These are phyloP conservation scores for Homarus gammarus DNA, from an alignment of 2,888 invertebrate genomes.

Conservation along the genomic window DNA sequence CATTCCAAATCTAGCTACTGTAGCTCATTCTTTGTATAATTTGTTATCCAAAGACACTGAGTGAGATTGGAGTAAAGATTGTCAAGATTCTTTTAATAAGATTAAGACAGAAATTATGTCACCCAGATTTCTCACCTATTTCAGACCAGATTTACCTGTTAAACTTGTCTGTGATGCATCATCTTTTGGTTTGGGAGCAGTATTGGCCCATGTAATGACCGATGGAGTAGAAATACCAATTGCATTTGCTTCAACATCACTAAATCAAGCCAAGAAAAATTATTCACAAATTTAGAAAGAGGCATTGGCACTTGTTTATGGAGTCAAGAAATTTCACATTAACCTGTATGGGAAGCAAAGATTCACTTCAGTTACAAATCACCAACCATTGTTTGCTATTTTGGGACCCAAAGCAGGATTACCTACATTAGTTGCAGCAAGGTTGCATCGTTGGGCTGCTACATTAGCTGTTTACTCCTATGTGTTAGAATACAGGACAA, in stretches of 20 bases:
- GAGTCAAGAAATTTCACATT: too few species aligned
- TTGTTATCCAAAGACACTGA: neutral
- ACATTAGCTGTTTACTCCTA: too few species aligned
- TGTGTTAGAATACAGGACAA: too few species aligned
- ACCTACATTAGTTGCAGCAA: too few species aligned
- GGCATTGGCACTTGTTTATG: too few species aligned
- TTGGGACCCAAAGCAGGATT: too few species aligned
- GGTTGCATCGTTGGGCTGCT: too few species aligned
- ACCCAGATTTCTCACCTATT: slow-evolving; percentile 26
- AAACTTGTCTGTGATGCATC: too few species aligned
- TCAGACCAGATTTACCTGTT: neutral
- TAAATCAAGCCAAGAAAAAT: slow-evolving; percentile 44
- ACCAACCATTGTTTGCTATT: slow-evolving; percentile 56
- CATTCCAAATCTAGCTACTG: slow-evolving; percentile 31
- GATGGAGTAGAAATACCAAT: too few species aligned
- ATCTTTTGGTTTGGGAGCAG: too few species aligned
- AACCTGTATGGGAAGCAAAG: slow-evolving; percentile 47
- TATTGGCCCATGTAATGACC: too few species aligned
- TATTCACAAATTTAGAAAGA: slow-evolving; percentile 68
- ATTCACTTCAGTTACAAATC: slow-evolving; percentile 60
- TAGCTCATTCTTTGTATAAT: slow-evolving; percentile 29
- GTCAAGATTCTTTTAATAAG: neutral
- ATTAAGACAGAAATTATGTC: slow-evolving; percentile 31
- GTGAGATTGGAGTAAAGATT: slow-evolving; percentile 31
- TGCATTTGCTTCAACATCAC: neutral